Evolutionary conservation across 2,888 invertebrate genomes (phyloP), one percentile per base, ranked within the genome.

Genomic region (Endomychus coccineus): DNA sequence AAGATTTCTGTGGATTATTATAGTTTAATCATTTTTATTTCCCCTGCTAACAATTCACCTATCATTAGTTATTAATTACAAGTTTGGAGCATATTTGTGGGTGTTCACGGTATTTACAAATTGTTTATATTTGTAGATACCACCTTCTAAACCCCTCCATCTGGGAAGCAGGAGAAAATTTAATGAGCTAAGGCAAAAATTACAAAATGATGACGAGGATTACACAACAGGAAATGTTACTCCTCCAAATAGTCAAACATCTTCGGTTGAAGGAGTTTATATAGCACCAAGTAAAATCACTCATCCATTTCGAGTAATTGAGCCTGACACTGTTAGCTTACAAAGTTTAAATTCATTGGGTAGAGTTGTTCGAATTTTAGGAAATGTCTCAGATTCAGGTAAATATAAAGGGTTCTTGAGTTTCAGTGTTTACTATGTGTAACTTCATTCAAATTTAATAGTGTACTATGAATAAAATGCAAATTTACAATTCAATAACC

Each of bases 291-390:
- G 72, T 32, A 75, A 77, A 53, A 74, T 77, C 28, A 69, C 71
- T 39, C 87, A 86, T 66, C 88, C 88, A 12, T 88, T 88, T 62
- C 75, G 78, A 65, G 83, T 89, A 45, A 87, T 90, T 54, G 87
- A 91, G 50, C 86, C 86, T 55, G 90, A 90, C 64, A 80, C 88
- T 10, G 75, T 87, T 63, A 89, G 88, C 60, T 69, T 90, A 52
- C 88, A 89, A 63, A 89, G 89, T 59, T 83, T 90, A 74, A 86
- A 87, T 51, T 90, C 90, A 30, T 69, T 90, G 39, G 89, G 89
- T 14, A 72, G 89, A 51, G 81, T 37, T 16, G 33, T 27, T 4
- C 21, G 36, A 13, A 36, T 37, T 29, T 24, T 35, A 6, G 34
- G 34, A 14, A 39, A 35, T 34, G 12, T 24, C 12, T 12, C 39